A percentile compares a stretch with the other conserved stretches of the same genome.
These are phyloP conservation scores for Polyergus mexicanus DNA, from an alignment of 1,140 invertebrate genomes.

Conservation along the genomic window DNA sequence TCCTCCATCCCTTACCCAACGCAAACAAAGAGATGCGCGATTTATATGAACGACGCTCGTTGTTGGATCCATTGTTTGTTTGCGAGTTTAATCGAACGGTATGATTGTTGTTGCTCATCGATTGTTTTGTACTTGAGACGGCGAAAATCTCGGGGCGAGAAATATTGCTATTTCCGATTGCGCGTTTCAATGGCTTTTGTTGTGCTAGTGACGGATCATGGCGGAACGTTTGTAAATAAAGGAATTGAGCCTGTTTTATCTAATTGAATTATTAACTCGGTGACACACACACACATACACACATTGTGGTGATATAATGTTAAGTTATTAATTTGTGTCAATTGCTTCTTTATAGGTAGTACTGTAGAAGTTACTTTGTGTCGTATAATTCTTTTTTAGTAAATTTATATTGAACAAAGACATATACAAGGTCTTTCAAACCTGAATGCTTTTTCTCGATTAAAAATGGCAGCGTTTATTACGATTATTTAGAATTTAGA, in stretches of 20 bases:
- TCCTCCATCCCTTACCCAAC: not conserved
- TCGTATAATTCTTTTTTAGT: not conserved
- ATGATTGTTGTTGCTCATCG: not conserved
- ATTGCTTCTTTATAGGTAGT: not conserved
- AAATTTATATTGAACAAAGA: not conserved
- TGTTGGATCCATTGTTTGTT: not conserved
- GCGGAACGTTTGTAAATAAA: slow-evolving; percentile 38
- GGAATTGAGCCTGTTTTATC: not conserved
- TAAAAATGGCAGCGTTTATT: not conserved
- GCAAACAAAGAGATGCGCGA: slow-evolving; percentile 51
- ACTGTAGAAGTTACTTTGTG: not conserved
- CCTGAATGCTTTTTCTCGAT: not conserved
- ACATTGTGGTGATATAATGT: not conserved
- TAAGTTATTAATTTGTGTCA: not conserved
- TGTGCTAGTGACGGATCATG: slow-evolving; percentile 15
- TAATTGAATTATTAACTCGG: not conserved
- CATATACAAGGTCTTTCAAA: not conserved
- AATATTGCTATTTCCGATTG: not conserved
- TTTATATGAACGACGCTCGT: slow-evolving; percentile 1
- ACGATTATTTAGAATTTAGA: not conserved
- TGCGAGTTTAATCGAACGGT: not conserved
- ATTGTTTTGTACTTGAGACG: not conserved
- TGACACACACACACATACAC: too few species aligned
- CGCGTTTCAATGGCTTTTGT: not conserved
- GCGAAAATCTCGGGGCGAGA: not conserved